phyloP scores from a whole-genome alignment of 2,797 vertebrate species.

The Cuniculus paca region DNA sequence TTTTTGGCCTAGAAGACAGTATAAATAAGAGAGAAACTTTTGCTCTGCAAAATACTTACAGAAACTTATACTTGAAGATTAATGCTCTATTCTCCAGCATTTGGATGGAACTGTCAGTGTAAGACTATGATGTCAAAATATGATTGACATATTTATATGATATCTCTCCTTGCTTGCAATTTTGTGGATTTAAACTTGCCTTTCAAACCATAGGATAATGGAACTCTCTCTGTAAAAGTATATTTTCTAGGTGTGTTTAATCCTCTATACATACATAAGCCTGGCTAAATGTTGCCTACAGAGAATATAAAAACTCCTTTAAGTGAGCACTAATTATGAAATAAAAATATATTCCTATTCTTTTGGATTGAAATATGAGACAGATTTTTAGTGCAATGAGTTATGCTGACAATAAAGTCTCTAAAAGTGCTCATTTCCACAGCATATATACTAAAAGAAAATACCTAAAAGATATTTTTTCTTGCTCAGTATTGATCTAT shows the following conservation, averaged over 20 bases:
- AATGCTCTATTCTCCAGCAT: background rate
- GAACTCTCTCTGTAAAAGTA: background rate
- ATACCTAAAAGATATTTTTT: background rate
- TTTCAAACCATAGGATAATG: constrained; percentile 62
- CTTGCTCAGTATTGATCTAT: background rate
- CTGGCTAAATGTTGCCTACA: background rate
- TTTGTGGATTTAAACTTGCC: constrained; percentile 45
- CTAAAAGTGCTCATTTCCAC: background rate
- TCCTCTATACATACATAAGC: background rate
- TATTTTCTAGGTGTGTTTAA: constrained; percentile 14
- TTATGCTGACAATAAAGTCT: background rate
- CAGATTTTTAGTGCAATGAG: background rate
- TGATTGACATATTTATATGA: constrained; percentile 69
- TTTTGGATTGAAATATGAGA: background rate
- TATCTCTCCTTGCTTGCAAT: constrained; percentile 35
- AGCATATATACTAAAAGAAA: background rate
- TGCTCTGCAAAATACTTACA: background rate
- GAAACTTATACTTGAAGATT: background rate
- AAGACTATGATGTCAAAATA: constrained; percentile 52
- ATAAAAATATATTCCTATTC: constrained; percentile 22
- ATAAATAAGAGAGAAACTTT: constrained; percentile 38
- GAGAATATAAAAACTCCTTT: background rate
- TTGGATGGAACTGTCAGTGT: constrained; percentile 48
- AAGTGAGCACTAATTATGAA: constrained; percentile 39
- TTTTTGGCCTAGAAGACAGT: background rate